Evolutionary conservation across 2,113 vertebrate genomes (phyloP).

Genomic region (Callorhinus ursinus): DNA sequence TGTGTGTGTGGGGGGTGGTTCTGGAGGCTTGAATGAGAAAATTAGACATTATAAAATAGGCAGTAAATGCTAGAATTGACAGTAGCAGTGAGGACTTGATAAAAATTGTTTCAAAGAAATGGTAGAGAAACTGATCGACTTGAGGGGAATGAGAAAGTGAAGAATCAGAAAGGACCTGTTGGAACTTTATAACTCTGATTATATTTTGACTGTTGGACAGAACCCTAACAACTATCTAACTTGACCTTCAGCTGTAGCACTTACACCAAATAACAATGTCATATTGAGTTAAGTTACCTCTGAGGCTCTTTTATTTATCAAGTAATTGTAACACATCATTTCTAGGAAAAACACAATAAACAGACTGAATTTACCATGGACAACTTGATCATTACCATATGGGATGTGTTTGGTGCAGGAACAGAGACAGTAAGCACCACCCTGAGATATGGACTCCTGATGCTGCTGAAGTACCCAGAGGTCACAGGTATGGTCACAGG

Average conservation of each 20-base stretch:
- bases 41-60: background rate
- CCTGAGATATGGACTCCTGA: conserved; percentile 79
- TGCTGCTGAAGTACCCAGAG: conserved; percentile 84
- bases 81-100: background rate
- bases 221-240: background rate
- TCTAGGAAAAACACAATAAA: conserved; percentile 81
- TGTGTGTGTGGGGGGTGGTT: background rate
- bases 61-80: background rate
- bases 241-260: background rate
- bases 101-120: background rate
- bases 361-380: conserved; percentile 71
- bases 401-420: conserved; percentile 81
- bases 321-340: background rate
- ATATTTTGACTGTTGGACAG: background rate
- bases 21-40: background rate
- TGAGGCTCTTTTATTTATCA: background rate
- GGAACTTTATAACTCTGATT: background rate
- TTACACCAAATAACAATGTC: background rate
- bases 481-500: conserved; percentile 80
- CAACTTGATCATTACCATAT: conserved; percentile 59
- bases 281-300: background rate
- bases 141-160: background rate
- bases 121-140: background rate
- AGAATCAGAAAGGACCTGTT: background rate
- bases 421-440: conserved; percentile 83